Percentiles rank a stretch among this genome's conserved stretches.
Evolutionary conservation across 1,140 invertebrate species (phyloP).

Genomic region (Ectropis grisescens): DNA sequence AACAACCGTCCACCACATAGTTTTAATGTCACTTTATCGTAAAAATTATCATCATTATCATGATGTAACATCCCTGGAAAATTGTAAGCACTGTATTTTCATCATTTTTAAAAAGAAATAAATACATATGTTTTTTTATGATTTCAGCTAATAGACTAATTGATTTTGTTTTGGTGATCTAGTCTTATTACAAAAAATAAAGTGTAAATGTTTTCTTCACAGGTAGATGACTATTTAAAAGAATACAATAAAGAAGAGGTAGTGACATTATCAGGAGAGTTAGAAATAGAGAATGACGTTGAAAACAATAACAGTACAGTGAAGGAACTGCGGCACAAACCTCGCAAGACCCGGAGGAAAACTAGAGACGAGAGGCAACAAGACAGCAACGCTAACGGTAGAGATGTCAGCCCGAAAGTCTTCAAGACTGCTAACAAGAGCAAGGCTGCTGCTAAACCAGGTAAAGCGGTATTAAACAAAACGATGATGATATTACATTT

Average conservation of each 20-base stretch:
- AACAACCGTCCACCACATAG: too few species aligned
- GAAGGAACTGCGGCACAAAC: conserved; percentile 53
- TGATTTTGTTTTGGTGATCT: too few species aligned
- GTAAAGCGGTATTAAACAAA: conserved; percentile 16
- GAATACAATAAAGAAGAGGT: conserved; percentile 67
- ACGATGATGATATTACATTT: background rate
- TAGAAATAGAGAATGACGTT: conserved; percentile 65
- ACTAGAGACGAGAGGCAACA: conserved; percentile 48
- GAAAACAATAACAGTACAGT: conserved; percentile 59
- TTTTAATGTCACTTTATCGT: too few species aligned
- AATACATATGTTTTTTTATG: too few species aligned
- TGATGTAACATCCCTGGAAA: too few species aligned
- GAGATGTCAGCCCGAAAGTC: conserved; percentile 62
- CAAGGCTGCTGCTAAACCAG: conserved; percentile 31
- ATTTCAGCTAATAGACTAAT: too few species aligned
- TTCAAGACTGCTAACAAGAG: conserved; percentile 45
- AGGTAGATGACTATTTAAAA: conserved; percentile 67
- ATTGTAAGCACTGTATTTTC: too few species aligned
- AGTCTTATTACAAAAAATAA: too few species aligned
- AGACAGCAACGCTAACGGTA: conserved; percentile 43
- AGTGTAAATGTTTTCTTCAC: too few species aligned
- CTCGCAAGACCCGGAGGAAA: conserved; percentile 54
- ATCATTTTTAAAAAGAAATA: too few species aligned
- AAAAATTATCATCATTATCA: too few species aligned
- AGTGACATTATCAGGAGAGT: conserved; percentile 62